Conservation (phyloP, 1,140 invertebrate genomes). For the Magallana angulata region DNA sequence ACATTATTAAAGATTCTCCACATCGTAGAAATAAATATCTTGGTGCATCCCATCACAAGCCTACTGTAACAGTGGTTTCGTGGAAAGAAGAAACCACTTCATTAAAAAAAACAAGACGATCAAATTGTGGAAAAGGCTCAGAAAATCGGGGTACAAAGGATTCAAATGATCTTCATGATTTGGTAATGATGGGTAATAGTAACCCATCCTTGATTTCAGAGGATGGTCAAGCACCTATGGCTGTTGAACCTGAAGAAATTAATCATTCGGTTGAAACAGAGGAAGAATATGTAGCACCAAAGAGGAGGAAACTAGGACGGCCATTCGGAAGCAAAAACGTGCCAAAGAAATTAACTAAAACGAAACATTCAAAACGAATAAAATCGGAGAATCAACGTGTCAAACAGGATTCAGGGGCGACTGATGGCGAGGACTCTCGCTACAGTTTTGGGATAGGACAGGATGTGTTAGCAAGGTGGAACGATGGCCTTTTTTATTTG, state of each 20-base stretch:
- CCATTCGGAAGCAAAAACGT: neutral
- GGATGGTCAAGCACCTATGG: neutral
- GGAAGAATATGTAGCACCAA: neutral
- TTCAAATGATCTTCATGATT: neutral
- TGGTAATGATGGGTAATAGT: too few relatives aligned
- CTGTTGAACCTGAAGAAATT: neutral
- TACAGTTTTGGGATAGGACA: slow-evolving; percentile 27
- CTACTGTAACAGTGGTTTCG: neutral
- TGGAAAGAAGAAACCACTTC: neutral
- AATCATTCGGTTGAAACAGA: neutral
- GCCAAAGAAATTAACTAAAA: neutral
- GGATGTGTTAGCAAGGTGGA: slow-evolving; percentile 67
- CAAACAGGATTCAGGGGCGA: neutral
- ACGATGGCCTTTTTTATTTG: slow-evolving; percentile 68
- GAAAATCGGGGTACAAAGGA: neutral
- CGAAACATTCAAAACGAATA: neutral
- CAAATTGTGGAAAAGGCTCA: neutral
- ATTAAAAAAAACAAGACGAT: too few relatives aligned
- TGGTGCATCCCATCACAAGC: neutral
- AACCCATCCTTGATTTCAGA: neutral
- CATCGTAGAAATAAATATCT: slow-evolving; percentile 23
- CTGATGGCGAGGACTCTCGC: neutral
- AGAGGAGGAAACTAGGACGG: neutral
- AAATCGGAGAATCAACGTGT: neutral
- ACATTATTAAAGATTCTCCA: slow-evolving; percentile 16